Evolutionary conservation across 2,888 invertebrate species (phyloP).

Genomic region (Phorcus lineatus): DNA sequence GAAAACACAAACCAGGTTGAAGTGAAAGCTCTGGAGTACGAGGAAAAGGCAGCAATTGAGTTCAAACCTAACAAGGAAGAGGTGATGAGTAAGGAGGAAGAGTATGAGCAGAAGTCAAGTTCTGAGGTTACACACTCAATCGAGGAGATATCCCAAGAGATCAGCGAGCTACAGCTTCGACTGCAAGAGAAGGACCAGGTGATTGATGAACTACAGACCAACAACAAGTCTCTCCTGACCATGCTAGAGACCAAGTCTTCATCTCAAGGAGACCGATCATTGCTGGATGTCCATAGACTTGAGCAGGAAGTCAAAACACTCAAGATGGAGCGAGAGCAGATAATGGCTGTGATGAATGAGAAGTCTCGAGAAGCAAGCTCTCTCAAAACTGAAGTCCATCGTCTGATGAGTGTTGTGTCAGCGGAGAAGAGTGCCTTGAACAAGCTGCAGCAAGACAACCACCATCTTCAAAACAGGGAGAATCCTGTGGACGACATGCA

Average conservation of each 20-base stretch:
- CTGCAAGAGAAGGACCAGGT: slow-evolving; percentile 68
- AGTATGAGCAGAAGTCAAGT: neutral
- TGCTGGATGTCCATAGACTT: slow-evolving; percentile 65
- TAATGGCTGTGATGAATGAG: slow-evolving; percentile 75
- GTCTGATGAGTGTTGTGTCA: slow-evolving; percentile 73
- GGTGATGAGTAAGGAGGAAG: neutral
- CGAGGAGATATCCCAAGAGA: slow-evolving; percentile 38
- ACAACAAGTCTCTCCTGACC: slow-evolving; percentile 66
- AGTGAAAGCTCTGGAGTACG: slow-evolving; percentile 49
- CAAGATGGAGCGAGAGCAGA: slow-evolving; percentile 73
- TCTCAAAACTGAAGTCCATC: slow-evolving; percentile 73
- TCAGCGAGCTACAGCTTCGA: slow-evolving; percentile 57
- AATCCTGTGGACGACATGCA: slow-evolving; percentile 70
- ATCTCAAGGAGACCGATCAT: slow-evolving; percentile 51
- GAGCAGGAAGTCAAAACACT: slow-evolving; percentile 66
- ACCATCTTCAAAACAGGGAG: slow-evolving; percentile 49
- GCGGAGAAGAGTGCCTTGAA: slow-evolving; percentile 72
- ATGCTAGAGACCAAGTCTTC: slow-evolving; percentile 67
- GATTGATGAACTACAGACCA: slow-evolving; percentile 67
- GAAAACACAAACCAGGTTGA: slow-evolving; percentile 42
- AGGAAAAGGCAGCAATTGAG: slow-evolving; percentile 35
- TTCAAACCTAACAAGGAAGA: slow-evolving; percentile 8
- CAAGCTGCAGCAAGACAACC: slow-evolving; percentile 74
- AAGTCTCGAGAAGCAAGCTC: slow-evolving; percentile 74
- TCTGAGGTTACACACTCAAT: neutral